Conservation (phyloP, 2,113 vertebrate genomes). For the Natator depressus region DNA sequence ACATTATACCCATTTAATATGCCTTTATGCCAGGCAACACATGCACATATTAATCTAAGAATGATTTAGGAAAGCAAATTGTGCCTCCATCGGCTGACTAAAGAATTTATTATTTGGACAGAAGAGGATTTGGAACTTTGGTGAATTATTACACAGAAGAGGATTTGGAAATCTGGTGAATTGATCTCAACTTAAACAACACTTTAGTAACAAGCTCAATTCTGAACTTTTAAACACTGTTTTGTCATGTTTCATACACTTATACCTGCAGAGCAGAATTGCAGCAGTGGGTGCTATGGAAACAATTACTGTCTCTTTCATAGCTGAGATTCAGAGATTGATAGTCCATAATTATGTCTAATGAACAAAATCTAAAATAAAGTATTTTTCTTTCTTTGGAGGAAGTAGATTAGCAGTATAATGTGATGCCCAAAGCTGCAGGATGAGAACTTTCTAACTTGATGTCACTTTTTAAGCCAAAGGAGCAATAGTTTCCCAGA, state of each 20-base stretch:
- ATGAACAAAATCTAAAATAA: constrained; percentile 25
- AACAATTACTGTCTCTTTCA: constrained; percentile 31
- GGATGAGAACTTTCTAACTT: neutral
- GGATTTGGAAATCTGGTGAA: too few relatives aligned
- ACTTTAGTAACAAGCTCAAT: constrained; percentile 21
- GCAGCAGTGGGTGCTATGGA: constrained; percentile 12
- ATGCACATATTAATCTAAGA: neutral
- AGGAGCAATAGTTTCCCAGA: neutral
- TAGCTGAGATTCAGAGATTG: neutral
- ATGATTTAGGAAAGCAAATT: neutral
- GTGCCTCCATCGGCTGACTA: neutral
- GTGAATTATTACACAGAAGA: neutral
- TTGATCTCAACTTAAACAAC: neutral
- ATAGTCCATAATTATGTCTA: constrained; percentile 26
- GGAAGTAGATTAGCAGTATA: neutral
- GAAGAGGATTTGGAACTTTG: neutral
- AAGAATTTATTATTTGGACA: neutral
- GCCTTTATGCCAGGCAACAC: neutral
- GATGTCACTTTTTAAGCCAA: neutral
- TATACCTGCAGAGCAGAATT: constrained; percentile 13
- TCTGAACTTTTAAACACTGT: neutral
- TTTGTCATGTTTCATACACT: neutral
- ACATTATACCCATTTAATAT: neutral
- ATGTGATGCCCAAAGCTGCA: neutral
- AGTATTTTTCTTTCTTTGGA: neutral